Percentiles rank a stretch among this genome's conserved stretches.
Evolutionary conservation across 2,113 vertebrate genomes (phyloP).

Genomic region (Chelonoidis abingdonii): DNA sequence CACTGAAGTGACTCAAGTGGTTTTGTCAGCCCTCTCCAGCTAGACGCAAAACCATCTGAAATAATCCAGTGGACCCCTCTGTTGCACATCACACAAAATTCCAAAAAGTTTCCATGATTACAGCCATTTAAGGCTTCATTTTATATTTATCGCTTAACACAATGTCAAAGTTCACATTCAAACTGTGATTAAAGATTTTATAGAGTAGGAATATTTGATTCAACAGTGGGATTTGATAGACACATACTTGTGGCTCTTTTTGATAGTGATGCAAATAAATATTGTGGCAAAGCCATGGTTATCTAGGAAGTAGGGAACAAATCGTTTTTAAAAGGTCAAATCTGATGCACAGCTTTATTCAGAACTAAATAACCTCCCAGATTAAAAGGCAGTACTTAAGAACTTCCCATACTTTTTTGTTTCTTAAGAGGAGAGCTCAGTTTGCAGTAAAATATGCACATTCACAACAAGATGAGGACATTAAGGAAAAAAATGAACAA

Average conservation of each 20-base stretch:
- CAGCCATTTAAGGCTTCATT: background rate
- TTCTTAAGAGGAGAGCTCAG: background rate
- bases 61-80: background rate
- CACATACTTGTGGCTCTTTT: background rate
- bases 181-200: background rate
- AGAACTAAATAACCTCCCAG: background rate
- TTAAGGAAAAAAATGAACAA: background rate
- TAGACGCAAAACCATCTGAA: background rate
- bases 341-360: background rate
- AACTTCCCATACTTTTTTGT: background rate
- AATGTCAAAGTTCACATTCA: background rate
- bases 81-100: background rate
- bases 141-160: background rate
- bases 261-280: slow-evolving; percentile 2
- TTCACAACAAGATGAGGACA: background rate
- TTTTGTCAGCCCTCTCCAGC: background rate
- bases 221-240: background rate
- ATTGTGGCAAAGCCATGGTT: background rate
- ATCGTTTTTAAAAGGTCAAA: background rate
- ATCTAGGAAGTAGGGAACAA: background rate
- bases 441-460: background rate
- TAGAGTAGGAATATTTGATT: background rate
- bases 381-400: background rate
- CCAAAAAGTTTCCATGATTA: background rate
- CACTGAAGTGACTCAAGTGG: background rate